phyloP scores from a whole-genome alignment of 2,797 vertebrate species.

The Brachymystax lenok region DNA sequence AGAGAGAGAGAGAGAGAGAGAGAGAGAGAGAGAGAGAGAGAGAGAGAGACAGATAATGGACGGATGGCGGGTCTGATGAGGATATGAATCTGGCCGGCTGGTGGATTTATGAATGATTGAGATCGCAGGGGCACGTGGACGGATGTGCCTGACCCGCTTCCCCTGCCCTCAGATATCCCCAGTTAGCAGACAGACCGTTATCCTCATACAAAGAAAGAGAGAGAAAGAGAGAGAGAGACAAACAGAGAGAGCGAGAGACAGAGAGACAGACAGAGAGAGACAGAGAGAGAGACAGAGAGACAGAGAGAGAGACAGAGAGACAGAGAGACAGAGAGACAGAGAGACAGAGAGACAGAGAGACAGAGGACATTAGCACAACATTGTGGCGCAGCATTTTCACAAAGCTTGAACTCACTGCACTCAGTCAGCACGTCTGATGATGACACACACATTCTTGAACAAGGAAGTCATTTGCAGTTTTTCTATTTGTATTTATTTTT shows the following conservation, averaged over 20 bases:
- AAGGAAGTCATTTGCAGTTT: constrained; percentile 10
- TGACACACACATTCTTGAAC: constrained; percentile 11
- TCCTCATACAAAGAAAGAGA: constrained; percentile 16
- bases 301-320: neutral
- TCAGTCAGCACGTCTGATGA: constrained; percentile 28
- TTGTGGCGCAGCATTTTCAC: constrained; percentile 17
- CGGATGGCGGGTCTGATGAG: neutral
- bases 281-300: constrained; percentile 6
- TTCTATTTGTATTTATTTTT: neutral
- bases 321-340: neutral
- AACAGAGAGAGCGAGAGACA: constrained; percentile 18
- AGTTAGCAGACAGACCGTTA: constrained; percentile 21
- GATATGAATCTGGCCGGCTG: constrained; percentile 59
- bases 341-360: constrained; percentile 2
- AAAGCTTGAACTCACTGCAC: constrained; percentile 14
- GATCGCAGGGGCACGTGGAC: constrained; percentile 69
- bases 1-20: constrained; percentile 4
- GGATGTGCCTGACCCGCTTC: constrained; percentile 46
- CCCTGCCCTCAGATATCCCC: constrained; percentile 39
- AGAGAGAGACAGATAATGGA: neutral
- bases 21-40: neutral
- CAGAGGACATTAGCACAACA: neutral
- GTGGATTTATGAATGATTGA: constrained; percentile 76
- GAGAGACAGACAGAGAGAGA: constrained; percentile 15
- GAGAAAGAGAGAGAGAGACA: neutral